Base-by-base conservation (phyloP, 2,113 vertebrate genomes). In the Embiotoca jacksoni region DNA sequence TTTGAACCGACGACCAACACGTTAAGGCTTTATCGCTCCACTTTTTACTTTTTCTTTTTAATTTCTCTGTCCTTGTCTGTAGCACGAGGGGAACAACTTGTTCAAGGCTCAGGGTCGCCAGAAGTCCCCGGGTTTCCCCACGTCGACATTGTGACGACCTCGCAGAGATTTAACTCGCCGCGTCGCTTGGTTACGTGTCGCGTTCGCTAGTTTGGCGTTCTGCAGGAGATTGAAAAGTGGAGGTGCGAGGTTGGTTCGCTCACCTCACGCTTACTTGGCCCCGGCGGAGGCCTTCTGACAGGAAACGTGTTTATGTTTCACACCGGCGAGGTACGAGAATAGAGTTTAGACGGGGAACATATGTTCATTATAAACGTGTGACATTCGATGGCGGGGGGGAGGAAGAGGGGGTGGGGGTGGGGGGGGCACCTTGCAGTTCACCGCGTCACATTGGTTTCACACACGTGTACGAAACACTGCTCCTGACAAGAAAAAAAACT, bases 321-420 rank as follows among this genome's bases (percentile, higher is more conserved):
- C 81, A 72, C 74, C 41, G 16, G 30, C 3, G 5, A 23, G 44
- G 37, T 55, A 53, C 31, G 57, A 55, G 37, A 81, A 76, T 54
- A 49, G 55, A 73, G 37, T 5, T 23, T 23, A 6, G 44, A 41
- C 6, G 41, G 10, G 6, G 3, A 55, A 44, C 60, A 81, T 36
- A 37, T 70, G 78, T 71, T 84, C 56, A 78, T 84, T 76, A 56
- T 31, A 61, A 59, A 61, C 0, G 41, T 63, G 82, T 60, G 64
- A 63, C 63, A 75, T 57, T 60, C 31, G 2, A 62, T 55, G 14
- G 10, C 1, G 36, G 23, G 23, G 23, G 23, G 23, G 23, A 23
- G 23, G 23, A 23, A 23, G 1, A 23, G 23, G 1, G 23, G 23
- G 23, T n/a, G n/a, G n/a, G n/a, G n/a, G n/a, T n/a, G 23, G 1